A percentile compares a stretch with the other conserved stretches of the same genome.
Evolutionary conservation across 2,888 invertebrate species (phyloP).

Genomic region (Drosophila prostipennis): DNA sequence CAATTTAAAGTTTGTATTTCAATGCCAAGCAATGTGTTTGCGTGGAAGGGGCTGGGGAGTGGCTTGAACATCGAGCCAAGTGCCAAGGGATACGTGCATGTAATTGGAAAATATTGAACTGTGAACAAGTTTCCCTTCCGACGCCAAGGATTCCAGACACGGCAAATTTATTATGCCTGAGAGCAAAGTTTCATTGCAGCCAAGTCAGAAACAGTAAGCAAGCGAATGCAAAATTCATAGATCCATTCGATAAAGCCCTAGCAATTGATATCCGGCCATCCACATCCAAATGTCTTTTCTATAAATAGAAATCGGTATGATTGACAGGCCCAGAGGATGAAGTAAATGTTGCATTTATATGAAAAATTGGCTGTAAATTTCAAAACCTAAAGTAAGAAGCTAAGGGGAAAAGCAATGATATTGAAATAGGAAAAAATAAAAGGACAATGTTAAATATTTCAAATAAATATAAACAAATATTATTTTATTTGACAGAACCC

Average conservation of each 20-base stretch:
- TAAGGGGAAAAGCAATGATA: too few relatives aligned
- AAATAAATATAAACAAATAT: too few relatives aligned
- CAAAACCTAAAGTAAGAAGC: not conserved
- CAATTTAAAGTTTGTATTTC: slow-evolving; percentile 77
- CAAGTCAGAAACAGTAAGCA: slow-evolving; percentile 19
- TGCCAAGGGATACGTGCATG: slow-evolving; percentile 56
- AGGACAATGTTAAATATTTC: too few relatives aligned
- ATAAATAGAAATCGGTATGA: not conserved
- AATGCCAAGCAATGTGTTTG: slow-evolving; percentile 49
- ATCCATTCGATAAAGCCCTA: not conserved
- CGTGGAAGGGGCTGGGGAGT: slow-evolving; percentile 1
- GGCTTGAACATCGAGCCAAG: slow-evolving; percentile 24
- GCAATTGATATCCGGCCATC: slow-evolving; percentile 14
- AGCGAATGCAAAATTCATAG: slow-evolving; percentile 16
- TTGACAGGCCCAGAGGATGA: slow-evolving; percentile 1
- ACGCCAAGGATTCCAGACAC: slow-evolving; percentile 35
- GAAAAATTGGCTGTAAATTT: not conserved
- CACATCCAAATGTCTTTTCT: not conserved
- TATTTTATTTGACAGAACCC: too few relatives aligned
- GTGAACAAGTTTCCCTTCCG: slow-evolving; percentile 38
- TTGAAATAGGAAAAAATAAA: too few relatives aligned
- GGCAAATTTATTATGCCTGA: slow-evolving; percentile 58
- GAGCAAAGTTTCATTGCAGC: slow-evolving; percentile 29
- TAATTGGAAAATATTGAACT: slow-evolving; percentile 76
- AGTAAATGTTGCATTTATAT: not conserved